phyloP scores from a whole-genome alignment of 2,888 invertebrate genomes.

The Petrophora chlorosata region DNA sequence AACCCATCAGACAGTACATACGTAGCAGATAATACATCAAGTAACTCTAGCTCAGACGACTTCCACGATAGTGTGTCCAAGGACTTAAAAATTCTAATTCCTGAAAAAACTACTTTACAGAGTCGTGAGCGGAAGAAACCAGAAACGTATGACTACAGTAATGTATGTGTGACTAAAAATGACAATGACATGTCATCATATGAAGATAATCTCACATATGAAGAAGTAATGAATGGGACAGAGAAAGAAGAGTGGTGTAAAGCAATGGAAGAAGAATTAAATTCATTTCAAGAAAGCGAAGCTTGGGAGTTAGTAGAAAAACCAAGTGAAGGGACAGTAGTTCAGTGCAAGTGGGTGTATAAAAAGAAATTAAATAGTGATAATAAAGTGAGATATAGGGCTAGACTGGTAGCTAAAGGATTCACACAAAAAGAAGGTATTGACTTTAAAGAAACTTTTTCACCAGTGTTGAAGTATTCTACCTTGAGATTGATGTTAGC shows the following conservation, averaged over 20 bases:
- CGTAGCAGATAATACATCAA: too few species aligned
- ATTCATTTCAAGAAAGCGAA: constrained; percentile 33
- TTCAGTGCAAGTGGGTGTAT: constrained; percentile 33
- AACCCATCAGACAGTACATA: too few species aligned
- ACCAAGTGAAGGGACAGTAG: constrained; percentile 20
- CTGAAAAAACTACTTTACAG: too few species aligned
- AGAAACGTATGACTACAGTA: neutral
- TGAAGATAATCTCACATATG: neutral
- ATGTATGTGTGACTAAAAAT: neutral
- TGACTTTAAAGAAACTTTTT: constrained; percentile 26
- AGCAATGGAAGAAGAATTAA: constrained; percentile 29
- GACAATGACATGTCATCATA: neutral
- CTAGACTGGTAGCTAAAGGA: constrained; percentile 28
- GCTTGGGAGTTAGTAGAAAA: constrained; percentile 33
- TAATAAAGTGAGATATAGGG: constrained; percentile 20
- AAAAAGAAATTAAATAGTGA: constrained; percentile 27
- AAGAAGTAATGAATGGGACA: constrained; percentile 21
- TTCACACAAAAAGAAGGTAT: constrained; percentile 24
- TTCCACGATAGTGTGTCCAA: too few species aligned
- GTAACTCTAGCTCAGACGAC: too few species aligned
- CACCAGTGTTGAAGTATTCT: constrained; percentile 25
- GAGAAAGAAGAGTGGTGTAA: constrained; percentile 29
- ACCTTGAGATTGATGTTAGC: constrained; percentile 29
- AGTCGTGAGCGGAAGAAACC: too few species aligned
- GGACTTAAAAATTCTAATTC: too few species aligned